Evolutionary conservation across 2,888 invertebrate genomes (phyloP).

Genomic region (Andrena flavipes): DNA sequence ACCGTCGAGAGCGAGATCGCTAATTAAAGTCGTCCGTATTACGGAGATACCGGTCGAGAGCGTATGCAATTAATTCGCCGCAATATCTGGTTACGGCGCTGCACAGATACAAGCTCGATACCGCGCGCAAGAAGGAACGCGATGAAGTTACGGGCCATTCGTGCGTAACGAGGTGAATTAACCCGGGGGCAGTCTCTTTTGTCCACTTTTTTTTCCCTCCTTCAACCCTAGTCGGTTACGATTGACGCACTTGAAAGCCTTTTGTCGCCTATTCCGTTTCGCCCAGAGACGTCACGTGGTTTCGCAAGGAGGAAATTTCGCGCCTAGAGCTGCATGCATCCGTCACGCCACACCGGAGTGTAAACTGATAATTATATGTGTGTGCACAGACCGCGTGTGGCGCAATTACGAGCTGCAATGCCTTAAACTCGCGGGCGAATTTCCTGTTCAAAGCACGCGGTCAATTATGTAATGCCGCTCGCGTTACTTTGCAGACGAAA

Average conservation of each 20-base stretch:
- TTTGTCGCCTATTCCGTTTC: slow-evolving; percentile 29
- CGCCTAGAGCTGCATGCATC: neutral
- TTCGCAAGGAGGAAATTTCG: slow-evolving; percentile 15
- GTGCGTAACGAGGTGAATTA: slow-evolving; percentile 63
- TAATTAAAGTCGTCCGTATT: slow-evolving; percentile 61
- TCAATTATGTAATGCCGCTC: slow-evolving; percentile 22
- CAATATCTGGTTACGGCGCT: slow-evolving; percentile 63
- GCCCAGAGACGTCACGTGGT: slow-evolving; percentile 23
- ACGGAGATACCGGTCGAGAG: slow-evolving; percentile 31
- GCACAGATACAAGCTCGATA: slow-evolving; percentile 51
- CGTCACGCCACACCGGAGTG: slow-evolving; percentile 16
- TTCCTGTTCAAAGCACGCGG: slow-evolving; percentile 26
- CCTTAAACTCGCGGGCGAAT: slow-evolving; percentile 4
- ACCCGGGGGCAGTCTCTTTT: slow-evolving; percentile 12
- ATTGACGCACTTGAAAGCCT: neutral
- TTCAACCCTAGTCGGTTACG: neutral
- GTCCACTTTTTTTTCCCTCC: neutral
- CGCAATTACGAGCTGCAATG: slow-evolving; percentile 20
- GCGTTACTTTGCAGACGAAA: neutral
- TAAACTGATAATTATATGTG: slow-evolving; percentile 36
- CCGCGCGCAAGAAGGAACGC: slow-evolving; percentile 29
- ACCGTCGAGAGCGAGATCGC: slow-evolving; percentile 40
- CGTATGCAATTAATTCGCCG: slow-evolving; percentile 56
- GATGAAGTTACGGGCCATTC: slow-evolving; percentile 51
- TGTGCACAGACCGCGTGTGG: neutral